A percentile compares a stretch with the other conserved stretches of the same genome.
phyloP scores from a whole-genome alignment of 2,797 vertebrate genomes.

The Micromesistius poutassou region DNA sequence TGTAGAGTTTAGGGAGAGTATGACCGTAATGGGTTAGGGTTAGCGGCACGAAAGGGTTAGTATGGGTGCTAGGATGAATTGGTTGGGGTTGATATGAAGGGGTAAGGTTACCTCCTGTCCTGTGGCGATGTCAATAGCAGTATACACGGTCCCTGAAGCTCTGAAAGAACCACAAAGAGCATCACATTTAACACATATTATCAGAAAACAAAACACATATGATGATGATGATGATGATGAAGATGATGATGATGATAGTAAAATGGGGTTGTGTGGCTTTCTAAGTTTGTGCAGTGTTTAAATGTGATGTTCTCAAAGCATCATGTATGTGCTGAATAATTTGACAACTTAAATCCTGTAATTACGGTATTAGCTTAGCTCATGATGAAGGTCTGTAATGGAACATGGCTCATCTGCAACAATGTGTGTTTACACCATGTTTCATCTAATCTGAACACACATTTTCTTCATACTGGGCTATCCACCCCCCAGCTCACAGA shows the following conservation, averaged over 20 bases:
- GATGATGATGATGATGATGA: neutral
- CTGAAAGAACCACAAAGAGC: constrained; percentile 2
- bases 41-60: neutral
- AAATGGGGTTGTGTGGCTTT: neutral
- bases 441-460: neutral
- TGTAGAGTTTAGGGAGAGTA: too few relatives aligned
- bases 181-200: neutral
- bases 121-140: neutral
- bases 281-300: neutral
- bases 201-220: neutral
- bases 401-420: neutral
- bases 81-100: neutral
- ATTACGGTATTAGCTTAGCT: neutral
- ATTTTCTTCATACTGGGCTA: neutral
- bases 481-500: neutral
- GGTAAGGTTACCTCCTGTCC: neutral
- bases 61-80: neutral
- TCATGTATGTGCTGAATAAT: neutral
- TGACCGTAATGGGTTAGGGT: neutral
- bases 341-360: neutral
- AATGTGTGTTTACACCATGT: neutral
- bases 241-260: neutral
- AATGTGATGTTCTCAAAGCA: neutral
- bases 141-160: neutral
- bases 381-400: neutral